Evolutionary conservation across 2,113 vertebrate species (phyloP).

Genomic region (Tragulus kanchil): DNA sequence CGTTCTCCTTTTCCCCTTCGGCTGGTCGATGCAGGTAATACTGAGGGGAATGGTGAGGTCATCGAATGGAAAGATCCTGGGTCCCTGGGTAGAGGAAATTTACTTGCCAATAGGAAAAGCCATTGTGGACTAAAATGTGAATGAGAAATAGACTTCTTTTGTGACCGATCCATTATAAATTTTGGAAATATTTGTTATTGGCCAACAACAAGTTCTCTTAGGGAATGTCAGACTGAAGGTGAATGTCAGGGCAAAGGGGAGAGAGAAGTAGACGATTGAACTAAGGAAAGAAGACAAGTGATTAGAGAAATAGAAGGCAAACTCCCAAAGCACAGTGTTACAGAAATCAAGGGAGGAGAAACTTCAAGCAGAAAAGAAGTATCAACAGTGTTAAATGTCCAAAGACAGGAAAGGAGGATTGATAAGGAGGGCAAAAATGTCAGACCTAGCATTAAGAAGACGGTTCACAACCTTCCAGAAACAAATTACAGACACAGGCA

Average conservation of each 20-base stretch:
- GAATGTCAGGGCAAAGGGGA: neutral
- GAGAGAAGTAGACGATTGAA: neutral
- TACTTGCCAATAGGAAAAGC: neutral
- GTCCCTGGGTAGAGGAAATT: neutral
- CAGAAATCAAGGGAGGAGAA: neutral
- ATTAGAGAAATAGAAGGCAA: neutral
- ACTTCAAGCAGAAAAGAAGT: neutral
- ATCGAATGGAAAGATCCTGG: neutral
- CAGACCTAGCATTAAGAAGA: neutral
- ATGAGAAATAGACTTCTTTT: neutral
- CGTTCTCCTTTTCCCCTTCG: neutral
- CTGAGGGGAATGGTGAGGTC: neutral
- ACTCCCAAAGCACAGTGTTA: neutral
- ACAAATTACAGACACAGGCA: slow-evolving; percentile 2
- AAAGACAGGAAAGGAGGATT: neutral
- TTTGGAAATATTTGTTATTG: neutral
- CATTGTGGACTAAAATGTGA: neutral
- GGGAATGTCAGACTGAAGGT: neutral
- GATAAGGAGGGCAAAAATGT: neutral
- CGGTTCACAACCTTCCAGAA: slow-evolving; percentile 2
- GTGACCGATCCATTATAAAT: neutral
- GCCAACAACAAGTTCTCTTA: neutral
- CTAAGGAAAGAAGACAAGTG: neutral
- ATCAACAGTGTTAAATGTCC: neutral
- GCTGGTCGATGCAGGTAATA: neutral